Percentiles rank a stretch among this genome's conserved stretches.
Evolutionary conservation across 2,113 vertebrate genomes (phyloP).

Genomic region (Microcebus murinus): DNA sequence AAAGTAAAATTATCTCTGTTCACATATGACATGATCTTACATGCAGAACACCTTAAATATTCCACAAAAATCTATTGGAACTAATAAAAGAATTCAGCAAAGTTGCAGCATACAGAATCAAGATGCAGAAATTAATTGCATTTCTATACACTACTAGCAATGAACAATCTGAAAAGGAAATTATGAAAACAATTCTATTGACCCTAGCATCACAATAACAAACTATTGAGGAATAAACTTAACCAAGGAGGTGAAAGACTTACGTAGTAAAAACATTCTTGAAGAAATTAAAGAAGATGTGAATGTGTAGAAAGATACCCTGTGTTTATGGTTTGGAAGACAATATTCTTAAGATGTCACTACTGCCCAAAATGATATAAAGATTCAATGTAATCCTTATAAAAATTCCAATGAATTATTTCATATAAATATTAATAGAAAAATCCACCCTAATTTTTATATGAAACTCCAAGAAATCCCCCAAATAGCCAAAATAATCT

Average conservation of each 20-base stretch:
- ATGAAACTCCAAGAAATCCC: not conserved
- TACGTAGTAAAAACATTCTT: not conserved
- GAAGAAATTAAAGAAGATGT: not conserved
- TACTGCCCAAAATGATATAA: not conserved
- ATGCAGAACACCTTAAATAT: not conserved
- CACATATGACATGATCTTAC: not conserved
- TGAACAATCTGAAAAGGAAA: not conserved
- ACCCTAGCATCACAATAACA: not conserved
- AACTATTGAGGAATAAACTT: not conserved
- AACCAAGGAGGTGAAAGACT: not conserved
- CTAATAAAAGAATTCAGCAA: not conserved
- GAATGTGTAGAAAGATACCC: not conserved
- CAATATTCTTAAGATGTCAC: not conserved
- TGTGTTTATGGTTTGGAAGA: not conserved
- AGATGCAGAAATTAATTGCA: not conserved
- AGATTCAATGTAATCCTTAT: not conserved
- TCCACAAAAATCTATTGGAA: not conserved
- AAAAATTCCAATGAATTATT: not conserved
- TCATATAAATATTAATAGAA: not conserved
- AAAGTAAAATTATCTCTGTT: not conserved
- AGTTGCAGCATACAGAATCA: not conserved
- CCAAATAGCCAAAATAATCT: not conserved
- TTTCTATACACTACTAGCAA: not conserved
- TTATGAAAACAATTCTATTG: not conserved
- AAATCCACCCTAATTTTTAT: not conserved